These are phyloP conservation scores for Fregata magnificens DNA, from an alignment of 2,113 vertebrate genomes.

Conservation along the genomic window DNA sequence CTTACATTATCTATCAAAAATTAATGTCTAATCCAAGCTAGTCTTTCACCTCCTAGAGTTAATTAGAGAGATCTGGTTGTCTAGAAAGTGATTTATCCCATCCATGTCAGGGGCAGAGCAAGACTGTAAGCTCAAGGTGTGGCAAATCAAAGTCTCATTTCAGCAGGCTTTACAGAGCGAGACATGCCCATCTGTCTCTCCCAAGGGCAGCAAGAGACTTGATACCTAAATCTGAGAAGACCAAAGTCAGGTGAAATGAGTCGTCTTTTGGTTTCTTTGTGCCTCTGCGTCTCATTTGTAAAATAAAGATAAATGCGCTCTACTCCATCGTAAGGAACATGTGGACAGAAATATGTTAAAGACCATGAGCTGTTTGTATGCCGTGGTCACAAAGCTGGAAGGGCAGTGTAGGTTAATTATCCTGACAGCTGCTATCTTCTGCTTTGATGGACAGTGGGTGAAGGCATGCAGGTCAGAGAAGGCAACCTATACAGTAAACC, in stretches of 20 bases:
- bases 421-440: neutral
- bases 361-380: neutral
- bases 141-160: neutral
- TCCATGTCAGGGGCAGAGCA: rapidly evolving
- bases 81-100: neutral
- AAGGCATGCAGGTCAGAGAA: neutral
- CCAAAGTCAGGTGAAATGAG: neutral
- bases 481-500: neutral
- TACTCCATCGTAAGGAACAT: neutral
- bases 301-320: neutral
- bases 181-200: neutral
- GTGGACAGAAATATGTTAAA: neutral
- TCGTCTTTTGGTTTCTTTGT: neutral
- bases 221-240: neutral
- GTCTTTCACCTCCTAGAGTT: neutral
- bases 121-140: neutral
- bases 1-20: neutral
- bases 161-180: neutral
- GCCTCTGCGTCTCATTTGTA: neutral
- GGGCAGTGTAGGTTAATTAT: neutral
- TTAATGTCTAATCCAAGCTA: neutral
- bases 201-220: neutral
- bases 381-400: neutral
- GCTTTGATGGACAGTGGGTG: neutral
- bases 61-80: neutral